phyloP scores from a whole-genome alignment of 2,113 vertebrate genomes.

The Agelaius phoeniceus region DNA sequence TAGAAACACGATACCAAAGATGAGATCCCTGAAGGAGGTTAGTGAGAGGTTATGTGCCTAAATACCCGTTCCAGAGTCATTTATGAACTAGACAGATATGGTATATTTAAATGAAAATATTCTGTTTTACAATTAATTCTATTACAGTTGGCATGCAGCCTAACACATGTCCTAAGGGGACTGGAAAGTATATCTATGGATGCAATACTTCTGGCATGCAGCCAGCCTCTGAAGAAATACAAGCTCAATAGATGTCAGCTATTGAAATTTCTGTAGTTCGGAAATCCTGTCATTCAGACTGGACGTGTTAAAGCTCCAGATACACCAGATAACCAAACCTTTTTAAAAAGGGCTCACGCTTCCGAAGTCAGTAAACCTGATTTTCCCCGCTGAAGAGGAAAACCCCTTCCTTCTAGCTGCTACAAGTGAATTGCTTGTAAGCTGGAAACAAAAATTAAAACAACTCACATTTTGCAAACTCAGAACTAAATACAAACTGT shows the following conservation, averaged over 20 bases:
- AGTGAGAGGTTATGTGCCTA: not conserved
- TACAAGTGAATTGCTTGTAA: not conserved
- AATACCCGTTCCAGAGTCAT: not conserved
- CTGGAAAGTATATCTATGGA: not conserved
- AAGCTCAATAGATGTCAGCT: slow-evolving; percentile 19
- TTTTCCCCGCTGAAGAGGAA: not conserved
- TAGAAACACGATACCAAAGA: slow-evolving; percentile 6
- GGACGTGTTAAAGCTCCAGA: slow-evolving; percentile 6
- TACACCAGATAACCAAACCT: not conserved
- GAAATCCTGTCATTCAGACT: slow-evolving; percentile 36
- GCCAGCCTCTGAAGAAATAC: slow-evolving; percentile 18
- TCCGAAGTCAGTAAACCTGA: not conserved
- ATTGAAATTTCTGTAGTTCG: not conserved
- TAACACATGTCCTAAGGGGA: slow-evolving; percentile 2
- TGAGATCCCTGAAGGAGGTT: slow-evolving; percentile 36
- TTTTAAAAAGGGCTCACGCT: not conserved
- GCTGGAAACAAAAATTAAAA: not conserved
- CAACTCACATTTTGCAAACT: not conserved
- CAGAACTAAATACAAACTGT: not conserved
- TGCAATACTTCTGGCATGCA: not conserved
- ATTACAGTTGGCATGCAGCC: slow-evolving; percentile 15
- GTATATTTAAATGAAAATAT: slow-evolving; percentile 14
- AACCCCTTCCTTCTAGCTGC: not conserved
- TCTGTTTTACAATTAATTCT: slow-evolving; percentile 3
- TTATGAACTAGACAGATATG: not conserved